Evolutionary conservation across 2,797 vertebrate genomes (phyloP).

Genomic region (Sternotherus odoratus): DNA sequence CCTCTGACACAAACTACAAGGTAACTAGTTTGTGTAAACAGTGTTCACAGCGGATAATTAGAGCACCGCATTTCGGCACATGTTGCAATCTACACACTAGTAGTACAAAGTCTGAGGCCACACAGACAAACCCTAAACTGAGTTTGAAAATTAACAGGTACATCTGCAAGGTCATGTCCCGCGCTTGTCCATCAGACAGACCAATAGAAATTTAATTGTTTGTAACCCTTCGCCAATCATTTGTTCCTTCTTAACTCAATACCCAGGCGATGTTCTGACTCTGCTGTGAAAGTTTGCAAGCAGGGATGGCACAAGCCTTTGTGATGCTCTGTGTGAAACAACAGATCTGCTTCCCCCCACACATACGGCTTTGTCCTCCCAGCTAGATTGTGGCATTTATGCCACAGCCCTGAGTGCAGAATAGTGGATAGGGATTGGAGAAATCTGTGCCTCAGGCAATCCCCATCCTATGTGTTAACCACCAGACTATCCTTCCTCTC

Average conservation of each 20-base stretch:
- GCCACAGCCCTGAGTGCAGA: fast-evolving
- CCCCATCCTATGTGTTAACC: neutral
- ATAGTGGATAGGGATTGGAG: neutral
- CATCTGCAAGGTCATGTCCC: neutral
- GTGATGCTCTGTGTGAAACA: neutral
- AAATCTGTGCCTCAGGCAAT: neutral
- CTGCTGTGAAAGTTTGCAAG: neutral
- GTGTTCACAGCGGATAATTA: neutral
- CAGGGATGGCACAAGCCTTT: fast-evolving
- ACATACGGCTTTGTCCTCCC: neutral
- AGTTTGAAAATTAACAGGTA: conserved; percentile 14
- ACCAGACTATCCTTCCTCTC: neutral
- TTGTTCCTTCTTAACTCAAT: neutral
- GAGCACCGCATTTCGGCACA: neutral
- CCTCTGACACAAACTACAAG: neutral
- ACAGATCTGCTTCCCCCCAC: neutral
- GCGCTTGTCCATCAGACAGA: neutral
- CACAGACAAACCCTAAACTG: neutral
- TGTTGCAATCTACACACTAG: neutral
- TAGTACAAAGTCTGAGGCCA: neutral
- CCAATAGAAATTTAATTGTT: neutral
- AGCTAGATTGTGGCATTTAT: neutral
- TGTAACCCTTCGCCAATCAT: neutral
- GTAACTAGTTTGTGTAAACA: neutral
- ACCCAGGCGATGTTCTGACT: neutral